Percentiles rank a stretch among this genome's conserved stretches.
Conservation (phyloP, 2,113 vertebrate species). For the Athene noctua region DNA sequence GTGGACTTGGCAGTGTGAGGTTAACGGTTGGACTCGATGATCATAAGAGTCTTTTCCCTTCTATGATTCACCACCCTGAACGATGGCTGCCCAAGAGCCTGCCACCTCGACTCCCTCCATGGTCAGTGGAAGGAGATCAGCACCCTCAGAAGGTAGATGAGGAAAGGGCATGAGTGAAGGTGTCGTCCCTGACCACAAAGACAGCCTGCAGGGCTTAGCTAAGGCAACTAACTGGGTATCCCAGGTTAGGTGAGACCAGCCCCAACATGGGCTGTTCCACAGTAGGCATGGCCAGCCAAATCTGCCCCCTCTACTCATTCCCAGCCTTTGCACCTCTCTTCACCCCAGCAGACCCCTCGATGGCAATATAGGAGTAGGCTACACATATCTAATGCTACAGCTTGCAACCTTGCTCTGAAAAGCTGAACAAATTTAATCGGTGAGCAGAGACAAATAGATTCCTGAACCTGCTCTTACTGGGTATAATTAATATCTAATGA, state of each 20-base stretch:
- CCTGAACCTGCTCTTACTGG: conserved; percentile 47
- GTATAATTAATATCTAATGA: conserved; percentile 65
- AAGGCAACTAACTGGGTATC: neutral
- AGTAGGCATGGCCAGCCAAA: neutral
- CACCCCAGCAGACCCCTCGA: neutral
- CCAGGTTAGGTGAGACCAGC: too few species aligned
- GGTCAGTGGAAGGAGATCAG: neutral
- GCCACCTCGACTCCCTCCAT: neutral
- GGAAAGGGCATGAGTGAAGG: neutral
- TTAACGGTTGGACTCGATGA: too few species aligned
- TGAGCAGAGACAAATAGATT: conserved; percentile 46
- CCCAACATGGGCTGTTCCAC: neutral
- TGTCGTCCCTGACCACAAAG: neutral
- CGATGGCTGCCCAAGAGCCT: accelerated
- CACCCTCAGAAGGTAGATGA: neutral
- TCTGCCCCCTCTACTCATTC: neutral
- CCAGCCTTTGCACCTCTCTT: neutral
- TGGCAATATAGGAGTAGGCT: neutral
- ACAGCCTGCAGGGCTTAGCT: neutral
- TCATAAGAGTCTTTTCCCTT: too few species aligned
- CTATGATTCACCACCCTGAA: neutral
- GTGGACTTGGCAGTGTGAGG: too few species aligned
- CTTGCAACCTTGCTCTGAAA: neutral
- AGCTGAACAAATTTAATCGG: neutral
- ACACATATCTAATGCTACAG: neutral